Evolutionary conservation across 2,888 invertebrate genomes (phyloP), one percentile per base, ranked within the genome.

Genomic region (Clusia tigrina): DNA sequence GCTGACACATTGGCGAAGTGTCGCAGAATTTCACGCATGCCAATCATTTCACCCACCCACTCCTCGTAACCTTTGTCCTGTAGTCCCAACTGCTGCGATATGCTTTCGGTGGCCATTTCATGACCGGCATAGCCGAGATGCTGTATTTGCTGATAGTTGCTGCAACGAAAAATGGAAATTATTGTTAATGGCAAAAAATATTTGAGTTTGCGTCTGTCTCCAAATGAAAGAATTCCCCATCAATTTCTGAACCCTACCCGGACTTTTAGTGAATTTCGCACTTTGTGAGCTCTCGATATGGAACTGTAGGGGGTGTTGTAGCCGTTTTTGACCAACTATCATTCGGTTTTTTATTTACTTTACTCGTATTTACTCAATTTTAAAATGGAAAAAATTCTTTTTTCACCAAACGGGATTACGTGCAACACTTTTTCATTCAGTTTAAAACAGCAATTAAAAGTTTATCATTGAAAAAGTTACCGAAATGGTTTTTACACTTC

Each of bases 31-130:
- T 94, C 94, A 67, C 94, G 87, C 95, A 95, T 95, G 56, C 95
- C 95, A 73, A 95, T 92, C 93, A 95, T 94, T 85, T 95, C 95
- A 22, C 94, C 93, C 0, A 91, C 92, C 95, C 95, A 96, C 81
- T 94, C 94, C 85, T 95, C 95, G 82, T 94, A 93, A 60, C 92
- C 92, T 82, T 93, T 92, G 83, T 93, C 93, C 85, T 96, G 93
- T 10, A 96, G 86, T 53, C 95, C 93, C 78, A 89, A 90, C 78
- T 95, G 94, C 71, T 88, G 86, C 1, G 88, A 88, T 62, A 88
- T 86, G 54, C 88, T 88, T 69, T 88, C 88, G 53, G 88, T 88
- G 46, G 87, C 88, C 66, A 88, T 87, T 86, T 97, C 97, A 78
- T 96, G 95, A 46, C 96, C 95, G 69, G 92, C 91, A 74, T 92